phyloP scores from a whole-genome alignment of 2,113 vertebrate species.

The Shinisaurus crocodilurus region DNA sequence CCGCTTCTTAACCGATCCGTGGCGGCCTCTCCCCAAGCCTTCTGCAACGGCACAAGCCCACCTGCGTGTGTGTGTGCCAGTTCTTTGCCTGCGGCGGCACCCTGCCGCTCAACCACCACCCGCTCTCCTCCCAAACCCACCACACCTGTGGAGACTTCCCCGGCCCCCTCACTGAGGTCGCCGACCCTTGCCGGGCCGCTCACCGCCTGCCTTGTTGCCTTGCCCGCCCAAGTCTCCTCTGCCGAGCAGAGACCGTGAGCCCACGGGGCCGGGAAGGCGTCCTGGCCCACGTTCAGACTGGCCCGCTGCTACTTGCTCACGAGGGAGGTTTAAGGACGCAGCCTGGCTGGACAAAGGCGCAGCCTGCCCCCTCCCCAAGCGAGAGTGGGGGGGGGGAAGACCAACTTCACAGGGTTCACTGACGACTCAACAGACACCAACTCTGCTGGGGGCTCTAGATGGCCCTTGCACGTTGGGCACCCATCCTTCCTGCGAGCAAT shows the following conservation, averaged over 20 bases:
- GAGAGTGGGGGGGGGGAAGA: not conserved
- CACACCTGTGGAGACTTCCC: no score
- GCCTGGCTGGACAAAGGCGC: not conserved
- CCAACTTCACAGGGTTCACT: accelerated
- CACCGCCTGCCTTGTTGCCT: no score
- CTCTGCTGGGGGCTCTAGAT: no score
- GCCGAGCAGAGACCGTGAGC: not conserved
- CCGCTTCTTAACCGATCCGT: no score
- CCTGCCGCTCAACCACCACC: not conserved
- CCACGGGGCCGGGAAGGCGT: not conserved
- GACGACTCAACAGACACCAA: not conserved
- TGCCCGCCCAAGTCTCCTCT: no score
- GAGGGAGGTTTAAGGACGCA: not conserved
- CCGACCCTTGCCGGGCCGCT: no score
- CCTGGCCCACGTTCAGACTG: not conserved
- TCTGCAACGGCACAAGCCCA: no score
- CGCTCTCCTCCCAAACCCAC: not conserved
- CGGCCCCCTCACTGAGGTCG: no score
- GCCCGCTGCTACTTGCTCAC: no score
- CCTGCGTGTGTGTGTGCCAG: no score
- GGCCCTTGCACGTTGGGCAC: not conserved
- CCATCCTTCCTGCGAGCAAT: not conserved
- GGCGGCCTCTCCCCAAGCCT: no score
- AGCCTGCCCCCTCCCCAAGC: not conserved
- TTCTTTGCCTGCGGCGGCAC: no score